Percentiles rank a stretch among this genome's conserved stretches.
Evolutionary conservation across 2,797 vertebrate genomes (phyloP).

Genomic region (Urocyon cinereoargenteus): DNA sequence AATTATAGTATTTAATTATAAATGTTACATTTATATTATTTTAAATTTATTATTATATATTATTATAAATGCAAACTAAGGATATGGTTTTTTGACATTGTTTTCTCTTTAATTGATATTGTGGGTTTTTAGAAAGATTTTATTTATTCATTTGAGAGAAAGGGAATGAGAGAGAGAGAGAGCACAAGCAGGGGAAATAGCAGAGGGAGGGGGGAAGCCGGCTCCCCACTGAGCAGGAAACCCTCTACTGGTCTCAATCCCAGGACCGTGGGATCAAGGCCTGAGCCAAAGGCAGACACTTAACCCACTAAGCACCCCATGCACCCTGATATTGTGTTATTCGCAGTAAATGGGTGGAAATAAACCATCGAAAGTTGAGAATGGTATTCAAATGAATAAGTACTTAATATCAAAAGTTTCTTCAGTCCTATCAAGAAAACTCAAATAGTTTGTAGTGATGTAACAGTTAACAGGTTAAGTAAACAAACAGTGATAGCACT

Average conservation of each 20-base stretch:
- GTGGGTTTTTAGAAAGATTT: not conserved
- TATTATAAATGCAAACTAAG: slow-evolving; percentile 8
- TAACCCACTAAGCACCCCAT: too few relatives aligned
- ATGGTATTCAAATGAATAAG: not conserved
- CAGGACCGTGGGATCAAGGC: too few relatives aligned
- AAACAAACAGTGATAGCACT: not conserved
- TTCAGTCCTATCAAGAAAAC: not conserved
- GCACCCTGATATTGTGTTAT: not conserved
- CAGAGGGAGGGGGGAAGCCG: too few relatives aligned
- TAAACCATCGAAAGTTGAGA: not conserved
- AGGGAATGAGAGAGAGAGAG: too few relatives aligned
- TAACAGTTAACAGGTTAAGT: too few relatives aligned
- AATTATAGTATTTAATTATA: too few relatives aligned
- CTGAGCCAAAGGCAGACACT: too few relatives aligned
- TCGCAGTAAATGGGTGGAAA: not conserved
- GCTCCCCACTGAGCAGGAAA: too few relatives aligned
- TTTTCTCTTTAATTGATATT: not conserved
- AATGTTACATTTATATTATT: too few relatives aligned
- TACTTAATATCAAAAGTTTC: not conserved
- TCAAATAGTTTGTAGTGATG: not conserved
- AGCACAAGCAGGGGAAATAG: too few relatives aligned
- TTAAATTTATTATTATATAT: not conserved
- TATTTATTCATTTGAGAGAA: too few relatives aligned
- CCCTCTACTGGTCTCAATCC: too few relatives aligned
- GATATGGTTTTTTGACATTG: not conserved